Evolutionary conservation across 1,140 invertebrate species (phyloP).

Genomic region (Lamellibrachia luymesi): DNA sequence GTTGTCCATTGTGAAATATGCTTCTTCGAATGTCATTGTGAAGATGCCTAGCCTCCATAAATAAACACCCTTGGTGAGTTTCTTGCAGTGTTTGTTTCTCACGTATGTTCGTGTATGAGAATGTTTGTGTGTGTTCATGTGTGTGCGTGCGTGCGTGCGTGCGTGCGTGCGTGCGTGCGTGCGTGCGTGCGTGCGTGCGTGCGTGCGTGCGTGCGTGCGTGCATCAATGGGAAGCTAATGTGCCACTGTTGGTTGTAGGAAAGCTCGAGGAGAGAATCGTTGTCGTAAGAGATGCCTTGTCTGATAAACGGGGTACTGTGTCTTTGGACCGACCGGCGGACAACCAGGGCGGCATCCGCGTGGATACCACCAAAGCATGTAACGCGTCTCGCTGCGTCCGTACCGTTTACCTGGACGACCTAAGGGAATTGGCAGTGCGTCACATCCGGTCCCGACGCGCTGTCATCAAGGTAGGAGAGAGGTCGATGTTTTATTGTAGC

Average conservation of each 20-base stretch:
- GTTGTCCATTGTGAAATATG: no score
- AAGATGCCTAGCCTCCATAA: no score
- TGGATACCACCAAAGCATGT: slow-evolving; percentile 15
- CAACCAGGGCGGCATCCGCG: slow-evolving; percentile 31
- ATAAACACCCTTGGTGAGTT: no score
- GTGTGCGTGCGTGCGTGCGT: background rate
- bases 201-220: no score
- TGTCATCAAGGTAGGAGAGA: slow-evolving; percentile 22
- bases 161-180: background rate
- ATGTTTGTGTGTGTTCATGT: no score
- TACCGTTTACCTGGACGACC: slow-evolving; percentile 26
- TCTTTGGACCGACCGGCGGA: slow-evolving; percentile 24
- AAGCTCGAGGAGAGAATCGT: slow-evolving; percentile 23
- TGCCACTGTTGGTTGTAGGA: background rate
- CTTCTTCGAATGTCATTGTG: no score
- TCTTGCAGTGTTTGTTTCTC: no score
- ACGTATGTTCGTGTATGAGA: no score
- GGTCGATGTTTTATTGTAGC: background rate
- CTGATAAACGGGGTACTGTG: slow-evolving; percentile 19
- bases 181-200: no score
- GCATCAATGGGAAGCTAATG: background rate
- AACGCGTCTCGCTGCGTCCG: slow-evolving; percentile 7
- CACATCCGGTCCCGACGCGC: slow-evolving; percentile 20
- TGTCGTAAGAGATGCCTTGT: slow-evolving; percentile 30
- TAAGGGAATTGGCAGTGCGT: slow-evolving; percentile 17